Evolutionary conservation across 1,140 invertebrate genomes (phyloP).

Genomic region (Periplaneta americana): DNA sequence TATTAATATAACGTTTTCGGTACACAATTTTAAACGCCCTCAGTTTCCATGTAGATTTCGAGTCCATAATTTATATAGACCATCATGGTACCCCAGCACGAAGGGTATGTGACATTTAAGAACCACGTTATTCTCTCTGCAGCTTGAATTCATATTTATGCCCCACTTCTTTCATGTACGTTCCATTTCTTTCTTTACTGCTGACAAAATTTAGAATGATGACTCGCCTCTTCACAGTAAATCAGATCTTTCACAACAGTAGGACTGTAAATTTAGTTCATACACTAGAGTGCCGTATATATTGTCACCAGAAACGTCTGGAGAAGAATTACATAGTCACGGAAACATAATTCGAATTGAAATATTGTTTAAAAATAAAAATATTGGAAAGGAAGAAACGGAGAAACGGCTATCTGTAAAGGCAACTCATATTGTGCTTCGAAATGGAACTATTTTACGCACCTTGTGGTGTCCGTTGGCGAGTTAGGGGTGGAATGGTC

Average conservation of each 20-base stretch:
- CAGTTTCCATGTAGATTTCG: too few relatives aligned
- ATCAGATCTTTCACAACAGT: background rate
- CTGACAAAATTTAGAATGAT: background rate
- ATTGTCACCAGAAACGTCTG: background rate
- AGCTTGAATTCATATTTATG: background rate
- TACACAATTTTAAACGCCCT: too few relatives aligned
- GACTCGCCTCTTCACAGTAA: background rate
- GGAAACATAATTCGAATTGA: too few relatives aligned
- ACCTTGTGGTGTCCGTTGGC: background rate
- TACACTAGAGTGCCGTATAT: background rate
- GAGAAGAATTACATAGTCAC: too few relatives aligned
- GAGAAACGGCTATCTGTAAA: background rate
- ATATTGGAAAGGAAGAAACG: background rate
- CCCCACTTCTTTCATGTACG: background rate
- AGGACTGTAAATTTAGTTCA: background rate
- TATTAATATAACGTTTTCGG: too few relatives aligned
- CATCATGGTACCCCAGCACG: too few relatives aligned
- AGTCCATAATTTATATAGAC: too few relatives aligned
- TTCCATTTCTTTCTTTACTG: background rate
- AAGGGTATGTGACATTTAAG: background rate
- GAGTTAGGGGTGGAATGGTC: background rate
- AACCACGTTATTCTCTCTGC: background rate
- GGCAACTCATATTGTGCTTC: too few relatives aligned
- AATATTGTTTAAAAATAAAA: background rate
- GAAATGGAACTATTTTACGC: too few relatives aligned